A percentile compares a stretch with the other conserved stretches of the same genome.
phyloP scores from a whole-genome alignment of 2,113 vertebrate species.

The Bos taurus region DNA sequence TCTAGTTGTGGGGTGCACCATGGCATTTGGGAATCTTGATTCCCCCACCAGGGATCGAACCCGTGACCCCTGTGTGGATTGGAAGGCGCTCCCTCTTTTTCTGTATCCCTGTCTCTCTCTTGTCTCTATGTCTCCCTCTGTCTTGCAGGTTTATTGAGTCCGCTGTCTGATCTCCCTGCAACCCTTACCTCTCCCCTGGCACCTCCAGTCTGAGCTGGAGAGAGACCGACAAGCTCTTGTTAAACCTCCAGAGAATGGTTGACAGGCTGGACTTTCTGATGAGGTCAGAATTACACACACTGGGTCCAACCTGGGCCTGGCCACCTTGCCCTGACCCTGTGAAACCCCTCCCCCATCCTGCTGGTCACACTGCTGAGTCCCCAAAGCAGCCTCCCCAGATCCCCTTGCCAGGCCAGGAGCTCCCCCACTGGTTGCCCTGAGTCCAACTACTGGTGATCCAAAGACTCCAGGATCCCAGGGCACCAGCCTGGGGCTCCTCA shows the following conservation, averaged over 20 bases:
- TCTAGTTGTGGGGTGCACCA: neutral
- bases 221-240: neutral
- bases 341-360: accelerated
- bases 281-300: neutral
- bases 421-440: neutral
- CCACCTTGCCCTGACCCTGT: neutral
- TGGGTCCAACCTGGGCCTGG: too few species aligned
- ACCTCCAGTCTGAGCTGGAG: neutral
- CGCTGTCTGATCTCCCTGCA: neutral
- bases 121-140: neutral
- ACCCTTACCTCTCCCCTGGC: neutral
- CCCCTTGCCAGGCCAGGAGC: neutral
- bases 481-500: neutral
- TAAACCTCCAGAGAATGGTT: neutral
- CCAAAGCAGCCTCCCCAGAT: neutral
- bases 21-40: neutral
- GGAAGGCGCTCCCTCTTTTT: neutral
- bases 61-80: neutral
- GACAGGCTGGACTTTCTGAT: neutral
- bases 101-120: neutral
- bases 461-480: neutral
- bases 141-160: neutral
- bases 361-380: neutral
- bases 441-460: neutral
- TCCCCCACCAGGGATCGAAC: neutral